Evolutionary conservation across 1,140 invertebrate genomes (phyloP).

Genomic region (Macrotrachela quadricornifera): DNA sequence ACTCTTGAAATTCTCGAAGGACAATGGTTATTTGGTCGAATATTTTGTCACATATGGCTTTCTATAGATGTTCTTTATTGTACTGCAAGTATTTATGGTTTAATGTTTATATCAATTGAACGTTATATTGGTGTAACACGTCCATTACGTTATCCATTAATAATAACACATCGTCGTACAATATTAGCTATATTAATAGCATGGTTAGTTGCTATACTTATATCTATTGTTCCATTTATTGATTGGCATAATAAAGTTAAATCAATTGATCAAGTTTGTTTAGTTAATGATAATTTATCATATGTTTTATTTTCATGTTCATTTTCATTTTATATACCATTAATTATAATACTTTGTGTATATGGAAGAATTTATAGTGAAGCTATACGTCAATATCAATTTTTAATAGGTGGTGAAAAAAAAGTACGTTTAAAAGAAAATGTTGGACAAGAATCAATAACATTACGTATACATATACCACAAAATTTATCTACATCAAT

Average conservation of each 20-base stretch:
- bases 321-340: conserved; percentile 34
- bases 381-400: conserved; percentile 10
- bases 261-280: conserved; percentile 19
- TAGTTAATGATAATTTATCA: conserved; percentile 28
- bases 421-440: background rate
- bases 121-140: conserved; percentile 43
- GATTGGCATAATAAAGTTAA: conserved; percentile 19
- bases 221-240: conserved; percentile 38
- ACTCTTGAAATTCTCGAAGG: conserved; percentile 24
- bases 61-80: conserved; percentile 84
- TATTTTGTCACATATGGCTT: conserved; percentile 28
- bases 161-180: conserved; percentile 35
- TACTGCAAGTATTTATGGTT: conserved; percentile 85
- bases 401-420: background rate
- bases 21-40: conserved; percentile 23
- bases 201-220: conserved; percentile 36
- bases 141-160: conserved; percentile 66
- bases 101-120: conserved; percentile 84
- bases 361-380: conserved; percentile 31
- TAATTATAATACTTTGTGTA: conserved; percentile 30
- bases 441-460: conserved; percentile 51
- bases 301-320: conserved; percentile 33
- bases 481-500: too few relatives aligned
- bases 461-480: background rate
- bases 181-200: conserved; percentile 32